Evolutionary conservation across 1,140 invertebrate species (phyloP).

Genomic region (Eueides isabella): DNA sequence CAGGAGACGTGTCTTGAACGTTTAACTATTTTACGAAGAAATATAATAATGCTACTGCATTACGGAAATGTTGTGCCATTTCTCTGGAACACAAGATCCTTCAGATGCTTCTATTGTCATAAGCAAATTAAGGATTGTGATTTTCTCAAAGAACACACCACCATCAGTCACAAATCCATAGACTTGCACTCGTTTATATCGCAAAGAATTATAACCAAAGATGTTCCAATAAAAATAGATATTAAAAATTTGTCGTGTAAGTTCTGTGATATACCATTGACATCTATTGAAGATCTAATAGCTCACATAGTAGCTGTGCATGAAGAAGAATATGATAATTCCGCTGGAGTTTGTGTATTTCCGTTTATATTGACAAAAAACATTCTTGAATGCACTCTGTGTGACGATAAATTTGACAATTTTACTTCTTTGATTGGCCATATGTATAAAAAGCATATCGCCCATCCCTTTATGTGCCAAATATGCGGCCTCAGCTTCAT

Average conservation of each 20-base stretch:
- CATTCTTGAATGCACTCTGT: conserved; percentile 48
- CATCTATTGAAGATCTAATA: conserved; percentile 48
- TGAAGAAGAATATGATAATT: conserved; percentile 47
- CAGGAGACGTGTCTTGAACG: conserved; percentile 47
- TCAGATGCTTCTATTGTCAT: conserved; percentile 58
- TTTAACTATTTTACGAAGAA: conserved; percentile 47
- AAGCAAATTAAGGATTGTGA: conserved; percentile 55
- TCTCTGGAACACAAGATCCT: conserved; percentile 58
- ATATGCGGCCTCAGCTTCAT: conserved; percentile 59
- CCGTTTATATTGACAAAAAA: conserved; percentile 51
- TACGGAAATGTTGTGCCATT: conserved; percentile 58
- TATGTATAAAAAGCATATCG: conserved; percentile 57
- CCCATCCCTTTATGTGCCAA: conserved; percentile 53
- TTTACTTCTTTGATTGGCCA: conserved; percentile 53
- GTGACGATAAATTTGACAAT: conserved; percentile 49
- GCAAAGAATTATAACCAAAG: conserved; percentile 56
- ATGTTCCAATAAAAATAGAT: conserved; percentile 62
- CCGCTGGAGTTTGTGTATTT: conserved; percentile 48
- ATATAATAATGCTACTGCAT: conserved; percentile 49
- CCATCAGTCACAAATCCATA: conserved; percentile 42
- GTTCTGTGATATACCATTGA: conserved; percentile 36
- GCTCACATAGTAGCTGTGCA: conserved; percentile 49
- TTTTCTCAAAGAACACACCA: conserved; percentile 48
- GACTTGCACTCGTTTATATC: conserved; percentile 50
- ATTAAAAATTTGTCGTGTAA: conserved; percentile 50